Evolutionary conservation across 2,888 invertebrate species (phyloP).

Genomic region (Eupithecia inturbata): DNA sequence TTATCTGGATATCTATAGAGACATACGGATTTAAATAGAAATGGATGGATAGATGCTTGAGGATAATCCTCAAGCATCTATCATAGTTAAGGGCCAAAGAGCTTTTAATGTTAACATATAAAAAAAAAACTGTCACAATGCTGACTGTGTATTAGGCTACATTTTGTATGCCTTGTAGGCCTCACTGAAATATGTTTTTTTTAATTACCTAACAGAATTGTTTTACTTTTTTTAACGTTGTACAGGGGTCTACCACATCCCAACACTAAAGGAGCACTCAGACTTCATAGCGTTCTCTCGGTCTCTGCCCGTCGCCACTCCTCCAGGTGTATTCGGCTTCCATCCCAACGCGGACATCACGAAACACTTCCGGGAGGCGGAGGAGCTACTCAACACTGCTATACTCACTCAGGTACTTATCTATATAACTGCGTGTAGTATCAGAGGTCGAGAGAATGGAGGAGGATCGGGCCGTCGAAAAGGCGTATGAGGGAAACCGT

Average conservation of each 20-base stretch:
- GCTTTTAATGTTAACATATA: too few species aligned
- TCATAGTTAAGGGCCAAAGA: too few species aligned
- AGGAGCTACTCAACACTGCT: constrained; percentile 88
- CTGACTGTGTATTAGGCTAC: too few species aligned
- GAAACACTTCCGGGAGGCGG: constrained; percentile 95
- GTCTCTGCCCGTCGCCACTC: constrained; percentile 89
- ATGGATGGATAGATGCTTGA: too few species aligned
- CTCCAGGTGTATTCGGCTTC: constrained; percentile 95
- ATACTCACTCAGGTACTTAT: constrained; percentile 89
- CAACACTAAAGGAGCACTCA: constrained; percentile 88
- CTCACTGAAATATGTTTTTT: too few species aligned
- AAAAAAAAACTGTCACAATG: background rate
- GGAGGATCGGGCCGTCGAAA: background rate
- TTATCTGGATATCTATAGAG: too few species aligned
- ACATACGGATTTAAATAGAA: too few species aligned
- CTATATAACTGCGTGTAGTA: background rate
- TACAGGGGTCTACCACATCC: constrained; percentile 88
- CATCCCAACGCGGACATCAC: constrained; percentile 96
- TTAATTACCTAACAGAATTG: background rate
- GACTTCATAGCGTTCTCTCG: constrained; percentile 87
- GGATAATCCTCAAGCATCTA: too few species aligned
- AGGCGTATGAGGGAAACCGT: background rate
- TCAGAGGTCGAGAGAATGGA: background rate
- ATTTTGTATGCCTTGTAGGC: too few species aligned
- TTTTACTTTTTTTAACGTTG: too few species aligned